Evolutionary conservation across 2,888 invertebrate genomes (phyloP).

Genomic region (Zygaena filipendulae): DNA sequence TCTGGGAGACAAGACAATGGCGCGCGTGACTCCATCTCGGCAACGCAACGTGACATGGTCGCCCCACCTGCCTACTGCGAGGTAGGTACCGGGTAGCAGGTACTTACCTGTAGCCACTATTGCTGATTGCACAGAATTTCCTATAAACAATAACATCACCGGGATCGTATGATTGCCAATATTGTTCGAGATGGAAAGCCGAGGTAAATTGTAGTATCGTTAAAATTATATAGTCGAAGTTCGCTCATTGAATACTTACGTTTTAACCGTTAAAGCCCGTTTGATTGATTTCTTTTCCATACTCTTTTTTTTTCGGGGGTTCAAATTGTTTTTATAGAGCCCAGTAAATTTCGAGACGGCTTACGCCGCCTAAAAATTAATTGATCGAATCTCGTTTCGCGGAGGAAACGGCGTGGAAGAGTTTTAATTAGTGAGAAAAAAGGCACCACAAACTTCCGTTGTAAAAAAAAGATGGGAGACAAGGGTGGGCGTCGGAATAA

Average conservation of each 20-base stretch:
- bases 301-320: slow-evolving; percentile 35
- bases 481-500: slow-evolving; percentile 61
- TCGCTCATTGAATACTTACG: no score
- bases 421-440: slow-evolving; percentile 69
- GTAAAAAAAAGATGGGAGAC: slow-evolving; percentile 66
- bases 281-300: slow-evolving; percentile 56
- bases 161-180: slow-evolving; percentile 23
- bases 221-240: no score
- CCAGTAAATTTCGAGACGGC: slow-evolving; percentile 59
- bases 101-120: no score
- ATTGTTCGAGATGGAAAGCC: no score
- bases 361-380: slow-evolving; percentile 64
- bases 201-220: no score
- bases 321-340: slow-evolving; percentile 48
- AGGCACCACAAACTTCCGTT: slow-evolving; percentile 59
- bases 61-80: slow-evolving; percentile 20
- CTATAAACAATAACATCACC: slow-evolving; percentile 30
- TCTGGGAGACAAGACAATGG: slow-evolving; percentile 42
- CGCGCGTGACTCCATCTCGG: slow-evolving; percentile 43
- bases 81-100: no score
- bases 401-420: slow-evolving; percentile 67
- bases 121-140: slow-evolving; percentile 29
- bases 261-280: slow-evolving; percentile 39
- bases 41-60: slow-evolving; percentile 18
- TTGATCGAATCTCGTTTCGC: slow-evolving; percentile 66